Conservation (phyloP, 37 sponge, comb jelly and placozoan species). For the Geodia barretti region DNA sequence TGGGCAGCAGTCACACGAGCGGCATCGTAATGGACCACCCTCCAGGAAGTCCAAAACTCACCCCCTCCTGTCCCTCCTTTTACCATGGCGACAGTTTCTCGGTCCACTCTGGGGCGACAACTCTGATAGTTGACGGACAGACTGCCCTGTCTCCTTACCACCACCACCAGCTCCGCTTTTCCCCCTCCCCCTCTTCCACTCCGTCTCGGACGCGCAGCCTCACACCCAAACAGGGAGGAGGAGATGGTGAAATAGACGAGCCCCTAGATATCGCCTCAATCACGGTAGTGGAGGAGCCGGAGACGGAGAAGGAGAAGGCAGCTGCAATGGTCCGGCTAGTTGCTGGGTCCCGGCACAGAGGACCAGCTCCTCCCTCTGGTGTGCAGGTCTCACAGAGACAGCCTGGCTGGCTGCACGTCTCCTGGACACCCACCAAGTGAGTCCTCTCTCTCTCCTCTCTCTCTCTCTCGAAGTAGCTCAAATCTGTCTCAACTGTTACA, state of each 20-base stretch:
- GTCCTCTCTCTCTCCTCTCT: too few species aligned
- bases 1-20: slow-evolving; percentile 51
- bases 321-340: neutral
- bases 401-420: slow-evolving; percentile 21
- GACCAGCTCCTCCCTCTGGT: slow-evolving; percentile 23
- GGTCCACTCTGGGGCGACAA: neutral
- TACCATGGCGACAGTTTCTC: neutral
- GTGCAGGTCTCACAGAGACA: slow-evolving; percentile 4
- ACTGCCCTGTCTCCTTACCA: neutral
- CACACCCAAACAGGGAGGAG: neutral
- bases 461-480: too few species aligned
- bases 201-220: neutral
- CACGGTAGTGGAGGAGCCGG: too few species aligned
- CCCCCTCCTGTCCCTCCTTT: slow-evolving; percentile 4
- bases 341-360: neutral
- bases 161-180: neutral
- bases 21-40: slow-evolving; percentile 48
- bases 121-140: neutral
- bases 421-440: slow-evolving; percentile 56
- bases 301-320: neutral
- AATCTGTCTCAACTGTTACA: too few species aligned
- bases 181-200: neutral
- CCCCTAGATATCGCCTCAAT: neutral
- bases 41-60: slow-evolving; percentile 28
- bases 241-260: slow-evolving; percentile 12